A percentile compares a stretch with the other conserved stretches of the same genome.
These are phyloP conservation scores for Thumatha senex DNA, from an alignment of 2,888 invertebrate species.

Conservation along the genomic window DNA sequence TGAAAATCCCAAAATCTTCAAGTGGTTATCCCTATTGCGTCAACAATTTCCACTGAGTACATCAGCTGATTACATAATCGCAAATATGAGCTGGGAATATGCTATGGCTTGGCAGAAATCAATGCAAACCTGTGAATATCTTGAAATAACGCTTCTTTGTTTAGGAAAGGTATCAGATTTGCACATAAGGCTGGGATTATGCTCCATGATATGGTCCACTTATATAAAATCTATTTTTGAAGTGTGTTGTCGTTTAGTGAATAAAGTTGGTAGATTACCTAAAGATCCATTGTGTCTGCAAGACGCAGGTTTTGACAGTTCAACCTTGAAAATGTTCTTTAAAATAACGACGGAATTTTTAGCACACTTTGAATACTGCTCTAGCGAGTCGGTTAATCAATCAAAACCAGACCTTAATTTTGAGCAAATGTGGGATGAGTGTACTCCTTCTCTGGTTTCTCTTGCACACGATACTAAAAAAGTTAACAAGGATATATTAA, in stretches of 20 bases:
- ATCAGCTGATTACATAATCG: constrained; percentile 89
- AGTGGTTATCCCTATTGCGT: constrained; percentile 85
- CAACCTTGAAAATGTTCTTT: constrained; percentile 81
- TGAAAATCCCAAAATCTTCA: constrained; percentile 80
- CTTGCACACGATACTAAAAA: constrained; percentile 90
- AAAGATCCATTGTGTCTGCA: constrained; percentile 92
- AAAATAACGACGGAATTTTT: constrained; percentile 75
- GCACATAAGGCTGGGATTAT: constrained; percentile 89
- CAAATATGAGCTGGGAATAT: constrained; percentile 96
- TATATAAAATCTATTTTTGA: constrained; percentile 93
- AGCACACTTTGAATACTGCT: constrained; percentile 68
- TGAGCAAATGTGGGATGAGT: constrained; percentile 88
- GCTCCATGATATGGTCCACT: constrained; percentile 94
- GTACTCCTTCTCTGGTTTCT: constrained; percentile 88
- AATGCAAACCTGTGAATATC: constrained; percentile 84
- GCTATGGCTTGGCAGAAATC: constrained; percentile 94
- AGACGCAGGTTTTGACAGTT: constrained; percentile 88
- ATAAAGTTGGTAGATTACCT: constrained; percentile 92
- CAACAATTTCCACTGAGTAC: constrained; percentile 94
- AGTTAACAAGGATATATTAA: constrained; percentile 89
- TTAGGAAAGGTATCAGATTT: constrained; percentile 86
- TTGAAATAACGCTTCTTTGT: constrained; percentile 89
- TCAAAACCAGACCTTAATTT: constrained; percentile 71
- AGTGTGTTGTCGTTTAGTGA: constrained; percentile 88
- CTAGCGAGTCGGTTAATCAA: constrained; percentile 58